Conservation (phyloP, 1,140 invertebrate species). For the Cotesia glomerata region DNA sequence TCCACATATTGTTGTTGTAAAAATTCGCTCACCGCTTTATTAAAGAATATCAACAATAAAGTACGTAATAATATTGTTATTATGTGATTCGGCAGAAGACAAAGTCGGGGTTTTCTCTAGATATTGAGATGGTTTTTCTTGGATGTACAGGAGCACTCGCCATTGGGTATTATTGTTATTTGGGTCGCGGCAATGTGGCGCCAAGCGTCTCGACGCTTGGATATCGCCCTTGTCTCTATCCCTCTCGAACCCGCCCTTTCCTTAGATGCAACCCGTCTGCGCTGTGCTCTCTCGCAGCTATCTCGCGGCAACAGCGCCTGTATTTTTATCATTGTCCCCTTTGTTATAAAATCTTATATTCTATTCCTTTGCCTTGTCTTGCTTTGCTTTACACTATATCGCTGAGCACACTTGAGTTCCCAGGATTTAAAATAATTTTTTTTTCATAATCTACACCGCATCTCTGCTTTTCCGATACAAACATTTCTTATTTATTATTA, state of each 20-base stretch:
- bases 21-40: too few species aligned
- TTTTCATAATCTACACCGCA: too few species aligned
- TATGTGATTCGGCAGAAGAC: not conserved
- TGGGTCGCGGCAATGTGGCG: conserved; percentile 49
- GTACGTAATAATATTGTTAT: not conserved
- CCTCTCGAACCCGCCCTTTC: conserved; percentile 19
- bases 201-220: conserved; percentile 43
- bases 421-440: not conserved
- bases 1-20: too few species aligned
- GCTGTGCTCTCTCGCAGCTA: not conserved
- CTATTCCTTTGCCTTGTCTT: too few species aligned
- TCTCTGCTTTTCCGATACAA: too few species aligned
- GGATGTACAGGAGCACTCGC: not conserved
- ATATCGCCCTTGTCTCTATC: conserved; percentile 4
- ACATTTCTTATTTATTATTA: too few species aligned
- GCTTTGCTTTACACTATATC: too few species aligned
- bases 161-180: conserved; percentile 46
- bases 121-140: not conserved
- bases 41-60: too few species aligned
- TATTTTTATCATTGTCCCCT: too few species aligned
- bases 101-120: not conserved
- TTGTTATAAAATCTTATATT: not conserved
- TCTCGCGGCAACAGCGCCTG: too few species aligned
- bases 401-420: too few species aligned
- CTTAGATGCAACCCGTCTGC: conserved; percentile 8